A percentile compares a stretch with the other conserved stretches of the same genome.
Conservation (phyloP, 2,888 invertebrate genomes). For the Acronicta psi region DNA sequence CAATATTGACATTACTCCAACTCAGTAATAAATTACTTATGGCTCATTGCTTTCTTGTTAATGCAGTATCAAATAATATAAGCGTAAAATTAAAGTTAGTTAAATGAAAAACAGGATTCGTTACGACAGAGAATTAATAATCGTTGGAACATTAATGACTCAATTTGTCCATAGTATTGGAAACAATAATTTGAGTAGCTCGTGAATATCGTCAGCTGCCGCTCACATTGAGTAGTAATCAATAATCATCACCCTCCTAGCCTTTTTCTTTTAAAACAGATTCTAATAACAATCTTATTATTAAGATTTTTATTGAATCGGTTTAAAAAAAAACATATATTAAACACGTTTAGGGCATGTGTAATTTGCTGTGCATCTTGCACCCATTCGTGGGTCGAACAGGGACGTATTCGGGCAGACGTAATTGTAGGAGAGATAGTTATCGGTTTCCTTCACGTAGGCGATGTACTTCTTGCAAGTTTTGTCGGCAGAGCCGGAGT, state of each 20-base stretch:
- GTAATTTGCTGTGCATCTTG: conserved; percentile 17
- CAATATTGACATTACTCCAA: conserved; percentile 43
- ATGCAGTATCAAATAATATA: conserved; percentile 25
- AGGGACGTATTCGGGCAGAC: conserved; percentile 7
- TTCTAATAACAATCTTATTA: too few relatives aligned
- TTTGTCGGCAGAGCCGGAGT: background rate
- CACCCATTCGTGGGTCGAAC: conserved; percentile 3
- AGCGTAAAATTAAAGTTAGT: conserved; percentile 40
- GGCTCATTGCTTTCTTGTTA: conserved; percentile 44
- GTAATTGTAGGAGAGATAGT: conserved; percentile 8
- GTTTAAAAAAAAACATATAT: too few relatives aligned
- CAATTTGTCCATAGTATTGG: conserved; percentile 13
- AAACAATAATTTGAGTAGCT: background rate
- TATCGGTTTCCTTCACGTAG: background rate
- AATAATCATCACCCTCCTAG: too few relatives aligned
- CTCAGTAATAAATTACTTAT: conserved; percentile 42
- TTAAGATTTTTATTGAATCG: too few relatives aligned
- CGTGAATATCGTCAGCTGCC: conserved; percentile 4
- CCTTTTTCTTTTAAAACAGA: too few relatives aligned
- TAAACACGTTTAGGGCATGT: conserved; percentile 1
- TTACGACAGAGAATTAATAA: conserved; percentile 47
- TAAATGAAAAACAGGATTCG: conserved; percentile 35
- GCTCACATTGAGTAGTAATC: background rate
- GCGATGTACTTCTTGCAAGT: conserved; percentile 14
- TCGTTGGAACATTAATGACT: conserved; percentile 31